Evolutionary conservation across 2,113 vertebrate species (phyloP).

Genomic region (Carlito syrichta): DNA sequence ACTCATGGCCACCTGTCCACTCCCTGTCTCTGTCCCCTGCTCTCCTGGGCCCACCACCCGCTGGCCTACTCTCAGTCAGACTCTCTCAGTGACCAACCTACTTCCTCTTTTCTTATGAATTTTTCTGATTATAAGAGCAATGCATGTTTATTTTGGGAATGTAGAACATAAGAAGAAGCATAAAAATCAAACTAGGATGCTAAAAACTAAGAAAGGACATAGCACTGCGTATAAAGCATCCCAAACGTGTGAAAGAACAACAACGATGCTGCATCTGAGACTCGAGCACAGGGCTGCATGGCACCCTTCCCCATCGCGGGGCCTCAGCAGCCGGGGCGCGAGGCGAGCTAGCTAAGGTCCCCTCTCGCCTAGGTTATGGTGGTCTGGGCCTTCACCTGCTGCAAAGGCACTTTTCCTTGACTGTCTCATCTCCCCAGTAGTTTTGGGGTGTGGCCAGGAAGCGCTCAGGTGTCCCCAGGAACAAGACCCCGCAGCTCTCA

Average conservation of each 20-base stretch:
- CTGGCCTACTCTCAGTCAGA: neutral
- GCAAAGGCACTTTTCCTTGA: too few relatives aligned
- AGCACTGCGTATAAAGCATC: neutral
- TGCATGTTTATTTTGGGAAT: neutral
- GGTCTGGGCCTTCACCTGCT: neutral
- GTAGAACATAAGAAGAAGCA: neutral
- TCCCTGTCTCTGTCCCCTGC: too few relatives aligned
- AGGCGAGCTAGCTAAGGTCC: neutral
- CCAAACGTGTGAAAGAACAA: neutral
- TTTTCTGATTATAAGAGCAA: neutral
- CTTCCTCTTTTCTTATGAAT: neutral
- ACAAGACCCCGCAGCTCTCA: neutral
- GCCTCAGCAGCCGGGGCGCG: neutral
- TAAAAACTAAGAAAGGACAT: neutral
- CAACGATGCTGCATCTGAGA: too few relatives aligned
- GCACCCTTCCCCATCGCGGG: fast-evolving
- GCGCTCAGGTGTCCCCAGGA: neutral
- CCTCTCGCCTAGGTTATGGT: too few relatives aligned
- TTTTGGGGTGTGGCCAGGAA: neutral
- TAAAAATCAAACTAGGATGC: neutral
- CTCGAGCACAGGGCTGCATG: neutral
- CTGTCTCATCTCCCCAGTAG: neutral
- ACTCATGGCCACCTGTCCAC: too few relatives aligned
- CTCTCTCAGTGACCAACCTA: neutral
- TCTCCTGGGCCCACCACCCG: too few relatives aligned